Evolutionary conservation across 2,113 vertebrate species (phyloP).

Genomic region (Mirza zaza): DNA sequence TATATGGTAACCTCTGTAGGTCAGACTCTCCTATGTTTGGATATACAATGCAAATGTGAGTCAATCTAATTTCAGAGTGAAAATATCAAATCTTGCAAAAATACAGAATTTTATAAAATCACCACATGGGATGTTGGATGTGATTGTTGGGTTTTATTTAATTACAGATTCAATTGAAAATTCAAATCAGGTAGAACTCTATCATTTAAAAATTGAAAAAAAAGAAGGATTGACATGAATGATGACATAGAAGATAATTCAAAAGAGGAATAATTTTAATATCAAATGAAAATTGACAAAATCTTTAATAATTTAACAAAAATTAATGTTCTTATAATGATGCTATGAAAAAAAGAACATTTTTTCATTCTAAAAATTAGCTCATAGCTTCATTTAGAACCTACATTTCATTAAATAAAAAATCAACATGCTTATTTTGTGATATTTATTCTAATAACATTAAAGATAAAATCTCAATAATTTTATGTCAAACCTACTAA

Average conservation of each 20-base stretch:
- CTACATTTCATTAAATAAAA: background rate
- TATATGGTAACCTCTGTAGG: background rate
- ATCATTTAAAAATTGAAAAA: background rate
- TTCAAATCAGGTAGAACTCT: background rate
- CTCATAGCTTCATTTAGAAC: background rate
- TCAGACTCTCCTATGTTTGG: background rate
- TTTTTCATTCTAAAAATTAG: background rate
- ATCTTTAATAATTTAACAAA: background rate
- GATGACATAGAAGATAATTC: background rate
- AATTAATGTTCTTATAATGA: background rate
- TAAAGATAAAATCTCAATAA: background rate
- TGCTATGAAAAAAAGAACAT: background rate
- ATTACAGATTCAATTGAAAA: background rate
- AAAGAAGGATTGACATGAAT: background rate
- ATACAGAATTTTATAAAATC: background rate
- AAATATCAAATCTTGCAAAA: background rate
- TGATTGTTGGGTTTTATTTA: background rate
- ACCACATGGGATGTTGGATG: background rate
- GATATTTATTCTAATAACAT: background rate
- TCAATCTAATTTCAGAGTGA: background rate
- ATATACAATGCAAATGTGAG: background rate
- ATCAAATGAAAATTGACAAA: background rate
- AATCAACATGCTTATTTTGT: background rate
- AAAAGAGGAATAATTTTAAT: background rate
- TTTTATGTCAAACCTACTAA: background rate